Conservation (phyloP, 2,888 invertebrate genomes). For the Agapostemon virescens region DNA sequence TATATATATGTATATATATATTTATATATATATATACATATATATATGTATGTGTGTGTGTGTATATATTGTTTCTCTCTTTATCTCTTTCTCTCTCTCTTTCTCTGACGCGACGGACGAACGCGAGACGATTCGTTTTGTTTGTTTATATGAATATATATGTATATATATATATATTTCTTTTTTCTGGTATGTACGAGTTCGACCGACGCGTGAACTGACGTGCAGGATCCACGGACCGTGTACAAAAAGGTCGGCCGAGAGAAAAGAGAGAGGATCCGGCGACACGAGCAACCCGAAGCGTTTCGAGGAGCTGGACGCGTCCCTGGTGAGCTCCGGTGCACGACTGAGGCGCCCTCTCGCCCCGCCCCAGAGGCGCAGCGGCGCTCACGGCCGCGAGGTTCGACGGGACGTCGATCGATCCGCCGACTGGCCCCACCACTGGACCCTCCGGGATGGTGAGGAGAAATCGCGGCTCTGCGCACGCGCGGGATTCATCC, state of each 20-base stretch:
- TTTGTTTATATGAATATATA: no score
- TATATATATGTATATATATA: not conserved
- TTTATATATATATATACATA: not conserved
- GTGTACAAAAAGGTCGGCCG: conserved; percentile 19
- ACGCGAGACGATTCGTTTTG: not conserved
- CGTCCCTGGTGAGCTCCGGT: conserved; percentile 81
- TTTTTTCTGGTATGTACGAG: not conserved
- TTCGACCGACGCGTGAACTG: conserved; percentile 16
- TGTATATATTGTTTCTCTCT: conserved; percentile 27
- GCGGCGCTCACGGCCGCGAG: conserved; percentile 49
- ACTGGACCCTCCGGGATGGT: conserved; percentile 12
- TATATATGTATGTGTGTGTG: not conserved
- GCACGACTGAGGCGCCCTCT: conserved; percentile 84
- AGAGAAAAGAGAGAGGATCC: conserved; percentile 53
- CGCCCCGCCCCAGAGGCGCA: conserved; percentile 82
- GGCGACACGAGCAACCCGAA: conserved; percentile 51
- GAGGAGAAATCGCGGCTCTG: conserved; percentile 17
- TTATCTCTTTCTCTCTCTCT: conserved; percentile 22
- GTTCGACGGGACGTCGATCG: conserved; percentile 65
- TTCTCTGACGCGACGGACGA: not conserved
- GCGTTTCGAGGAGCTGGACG: conserved; percentile 77
- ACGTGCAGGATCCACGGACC: conserved; percentile 5
- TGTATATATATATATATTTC: no score
- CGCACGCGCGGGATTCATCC: conserved; percentile 37
- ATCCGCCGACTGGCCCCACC: conserved; percentile 63